Evolutionary conservation across 2,797 vertebrate genomes (phyloP).

Genomic region (Chaunax sp.): DNA sequence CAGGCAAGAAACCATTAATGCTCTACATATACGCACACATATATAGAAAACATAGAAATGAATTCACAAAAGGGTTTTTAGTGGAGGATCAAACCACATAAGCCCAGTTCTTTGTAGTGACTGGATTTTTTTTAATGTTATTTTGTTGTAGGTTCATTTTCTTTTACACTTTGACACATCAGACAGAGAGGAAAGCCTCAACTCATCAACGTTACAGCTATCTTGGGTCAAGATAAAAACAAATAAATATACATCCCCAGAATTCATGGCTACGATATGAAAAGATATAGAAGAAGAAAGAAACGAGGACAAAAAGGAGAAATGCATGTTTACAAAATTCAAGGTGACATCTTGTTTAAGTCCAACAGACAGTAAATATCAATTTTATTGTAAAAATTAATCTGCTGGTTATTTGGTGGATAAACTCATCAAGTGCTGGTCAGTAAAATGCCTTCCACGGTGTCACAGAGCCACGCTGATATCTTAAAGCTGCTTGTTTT

Average conservation of each 20-base stretch:
- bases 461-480: too few relatives aligned
- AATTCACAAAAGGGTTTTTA: neutral
- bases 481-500: too few relatives aligned
- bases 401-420: neutral
- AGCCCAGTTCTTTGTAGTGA: neutral
- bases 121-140: too few relatives aligned
- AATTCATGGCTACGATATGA: neutral
- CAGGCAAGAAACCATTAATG: slow-evolving; percentile 82
- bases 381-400: neutral
- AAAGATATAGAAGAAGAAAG: neutral
- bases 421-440: too few relatives aligned
- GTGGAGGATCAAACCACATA: neutral
- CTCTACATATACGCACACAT: slow-evolving; percentile 22
- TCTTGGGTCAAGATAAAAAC: neutral
- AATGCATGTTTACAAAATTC: neutral
- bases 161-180: neutral
- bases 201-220: neutral
- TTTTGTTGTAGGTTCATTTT: neutral
- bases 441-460: too few relatives aligned
- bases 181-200: neutral
- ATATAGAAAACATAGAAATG: neutral
- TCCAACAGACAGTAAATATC: too few relatives aligned
- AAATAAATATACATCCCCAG: neutral
- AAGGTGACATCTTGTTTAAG: neutral
- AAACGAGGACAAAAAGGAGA: neutral